These are phyloP conservation scores for Oreochromis mossambicus DNA, from an alignment of 2,797 vertebrate species.

Conservation along the genomic window DNA sequence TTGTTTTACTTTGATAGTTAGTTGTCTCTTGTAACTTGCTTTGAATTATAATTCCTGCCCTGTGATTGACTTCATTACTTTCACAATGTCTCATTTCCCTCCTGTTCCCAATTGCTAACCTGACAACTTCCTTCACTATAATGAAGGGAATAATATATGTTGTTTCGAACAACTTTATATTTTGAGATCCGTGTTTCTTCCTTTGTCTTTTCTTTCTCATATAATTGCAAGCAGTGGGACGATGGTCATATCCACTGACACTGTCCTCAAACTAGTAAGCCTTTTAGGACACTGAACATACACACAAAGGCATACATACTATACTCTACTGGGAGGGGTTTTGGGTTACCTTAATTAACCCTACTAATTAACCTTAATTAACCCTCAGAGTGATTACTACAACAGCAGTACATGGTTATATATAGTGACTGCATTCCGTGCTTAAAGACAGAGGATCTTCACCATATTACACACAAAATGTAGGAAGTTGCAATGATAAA, in stretches of 20 bases:
- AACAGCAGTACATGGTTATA: neutral
- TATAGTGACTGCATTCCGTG: neutral
- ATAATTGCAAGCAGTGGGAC: neutral
- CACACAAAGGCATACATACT: neutral
- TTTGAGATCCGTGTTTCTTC: neutral
- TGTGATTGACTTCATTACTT: neutral
- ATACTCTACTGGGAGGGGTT: rapidly evolving
- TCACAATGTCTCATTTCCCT: neutral
- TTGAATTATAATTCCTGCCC: neutral
- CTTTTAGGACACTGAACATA: neutral
- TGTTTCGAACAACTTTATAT: neutral
- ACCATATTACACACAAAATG: neutral
- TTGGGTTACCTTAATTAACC: neutral
- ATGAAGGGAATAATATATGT: neutral
- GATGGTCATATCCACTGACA: neutral
- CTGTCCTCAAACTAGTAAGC: neutral
- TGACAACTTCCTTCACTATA: neutral
- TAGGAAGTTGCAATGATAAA: neutral
- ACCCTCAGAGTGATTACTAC: neutral
- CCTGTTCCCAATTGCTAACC: neutral
- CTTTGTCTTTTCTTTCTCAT: neutral
- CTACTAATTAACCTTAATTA: neutral
- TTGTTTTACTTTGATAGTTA: neutral
- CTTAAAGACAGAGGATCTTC: neutral
- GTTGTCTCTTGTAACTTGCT: neutral